These are phyloP conservation scores for Triplophysa dalaica DNA, from an alignment of 2,113 vertebrate species.

Conservation along the genomic window DNA sequence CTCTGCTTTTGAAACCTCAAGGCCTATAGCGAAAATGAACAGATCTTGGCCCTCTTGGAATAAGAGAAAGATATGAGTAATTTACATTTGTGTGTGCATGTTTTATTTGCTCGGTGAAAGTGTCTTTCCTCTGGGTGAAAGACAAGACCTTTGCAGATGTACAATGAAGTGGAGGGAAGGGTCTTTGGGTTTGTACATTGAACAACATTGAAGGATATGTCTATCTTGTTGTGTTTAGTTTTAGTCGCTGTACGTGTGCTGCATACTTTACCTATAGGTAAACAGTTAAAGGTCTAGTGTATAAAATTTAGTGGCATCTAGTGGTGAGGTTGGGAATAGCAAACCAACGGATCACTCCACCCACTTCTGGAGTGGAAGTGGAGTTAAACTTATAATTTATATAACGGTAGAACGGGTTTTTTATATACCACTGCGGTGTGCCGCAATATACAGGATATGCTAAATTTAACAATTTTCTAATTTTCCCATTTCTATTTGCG, in stretches of 20 bases:
- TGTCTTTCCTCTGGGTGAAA: not conserved
- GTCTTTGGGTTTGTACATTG: not conserved
- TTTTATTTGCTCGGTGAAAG: conserved; percentile 43
- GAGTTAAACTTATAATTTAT: too few species aligned
- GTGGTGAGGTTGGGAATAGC: too few species aligned
- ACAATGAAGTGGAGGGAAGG: not conserved
- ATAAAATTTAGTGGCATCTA: too few species aligned
- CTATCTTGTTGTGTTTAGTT: conserved; percentile 13
- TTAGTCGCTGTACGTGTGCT: not conserved
- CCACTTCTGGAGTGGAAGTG: too few species aligned
- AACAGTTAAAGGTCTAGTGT: too few species aligned
- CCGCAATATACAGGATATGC: too few species aligned
- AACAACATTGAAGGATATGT: not conserved
- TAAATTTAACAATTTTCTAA: too few species aligned
- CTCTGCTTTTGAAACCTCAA: conserved; percentile 26
- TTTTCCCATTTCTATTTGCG: too few species aligned
- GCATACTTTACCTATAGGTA: too few species aligned
- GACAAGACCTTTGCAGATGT: not conserved
- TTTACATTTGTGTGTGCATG: conserved; percentile 31
- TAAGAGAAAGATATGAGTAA: conserved; percentile 29
- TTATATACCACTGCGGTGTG: too few species aligned
- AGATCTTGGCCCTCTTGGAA: conserved; percentile 2
- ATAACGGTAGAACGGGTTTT: too few species aligned
- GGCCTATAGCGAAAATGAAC: conserved; percentile 9
- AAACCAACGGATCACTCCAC: too few species aligned